These are phyloP conservation scores for Laticauda colubrina DNA, from an alignment of 2,113 vertebrate genomes.

Conservation along the genomic window DNA sequence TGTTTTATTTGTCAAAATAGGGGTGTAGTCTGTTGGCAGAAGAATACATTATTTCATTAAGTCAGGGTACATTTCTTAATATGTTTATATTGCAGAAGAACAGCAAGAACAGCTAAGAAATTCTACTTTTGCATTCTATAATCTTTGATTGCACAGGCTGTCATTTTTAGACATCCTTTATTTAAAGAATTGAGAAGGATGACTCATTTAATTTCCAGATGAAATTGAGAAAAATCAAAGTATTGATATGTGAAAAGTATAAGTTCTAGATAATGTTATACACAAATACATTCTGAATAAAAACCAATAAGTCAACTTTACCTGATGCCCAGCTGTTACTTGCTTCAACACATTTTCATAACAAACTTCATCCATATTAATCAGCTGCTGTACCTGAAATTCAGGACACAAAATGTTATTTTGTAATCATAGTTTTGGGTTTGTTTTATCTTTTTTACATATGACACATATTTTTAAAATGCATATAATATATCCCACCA, in stretches of 20 bases:
- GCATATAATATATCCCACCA: not conserved
- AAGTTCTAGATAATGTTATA: slow-evolving; percentile 15
- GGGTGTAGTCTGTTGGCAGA: not conserved
- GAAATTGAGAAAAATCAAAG: not conserved
- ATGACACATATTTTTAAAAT: not conserved
- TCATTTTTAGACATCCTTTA: not conserved
- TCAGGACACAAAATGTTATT: not conserved
- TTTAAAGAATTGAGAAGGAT: slow-evolving; percentile 29
- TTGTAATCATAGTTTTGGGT: not conserved
- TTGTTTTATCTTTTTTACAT: not conserved
- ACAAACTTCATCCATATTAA: slow-evolving; percentile 96
- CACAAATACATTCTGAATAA: slow-evolving; percentile 17
- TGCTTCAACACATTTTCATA: slow-evolving; percentile 93
- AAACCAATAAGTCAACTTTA: slow-evolving; percentile 58
- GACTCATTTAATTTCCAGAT: slow-evolving; percentile 16
- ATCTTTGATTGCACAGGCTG: slow-evolving; percentile 13
- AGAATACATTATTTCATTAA: not conserved
- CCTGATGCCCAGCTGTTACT: slow-evolving; percentile 93
- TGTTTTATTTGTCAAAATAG: not conserved
- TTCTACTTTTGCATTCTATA: slow-evolving; percentile 2
- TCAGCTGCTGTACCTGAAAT: slow-evolving; percentile 87
- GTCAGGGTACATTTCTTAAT: not conserved
- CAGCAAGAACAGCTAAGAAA: not conserved
- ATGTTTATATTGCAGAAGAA: not conserved
- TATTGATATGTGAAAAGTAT: not conserved